Base-by-base conservation (phyloP, 2,113 vertebrate species). In the Fulmarus glacialis region DNA sequence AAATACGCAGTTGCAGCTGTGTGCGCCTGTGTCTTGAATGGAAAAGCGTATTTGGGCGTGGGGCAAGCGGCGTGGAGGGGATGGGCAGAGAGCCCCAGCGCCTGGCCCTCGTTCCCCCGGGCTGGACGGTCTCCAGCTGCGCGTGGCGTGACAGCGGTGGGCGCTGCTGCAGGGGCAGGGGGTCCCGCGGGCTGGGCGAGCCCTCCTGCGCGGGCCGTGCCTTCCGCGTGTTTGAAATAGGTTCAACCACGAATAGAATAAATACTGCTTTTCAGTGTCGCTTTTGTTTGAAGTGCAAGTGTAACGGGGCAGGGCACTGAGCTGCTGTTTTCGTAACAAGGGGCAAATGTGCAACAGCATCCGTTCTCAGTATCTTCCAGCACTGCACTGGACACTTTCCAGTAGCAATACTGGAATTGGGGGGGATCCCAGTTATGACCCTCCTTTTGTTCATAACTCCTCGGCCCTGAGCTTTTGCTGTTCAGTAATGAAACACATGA, bases 41-140 rank as follows among this genome's bases (percentile, higher is more conserved):
- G 70, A 70, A 67, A 42, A 52, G 32, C 0, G 0, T 38, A 17
- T 38, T 4, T 1, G 8, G 34, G 17, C 0, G 2, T 40, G 38
- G 30, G 66, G 19, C 8, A 17, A 26, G 36, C 5, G 60, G 38
- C 11, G 12, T 0, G 6, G 77, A 58, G 55, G 17, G 66, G 38
- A 7, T 45, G 47, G 58, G 53, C 52, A 48, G 63, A 12, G n/a
- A 47, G 42, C 42, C 36, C 43, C 47, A 11, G 55, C 0, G 1
- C n/a, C 43, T 42, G 60, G 20, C 21, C 20, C 9, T 1, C 1
- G 0, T 29, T 19, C 29, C 34, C 75, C 19, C 6, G 22, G 36
- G 34, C 58, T 60, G 59, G 64, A 6, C 1, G 0, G 15, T 30
- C 11, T 27, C 55, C 13, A 36, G n/a, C n/a, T 1, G 1, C 12